phyloP scores from a whole-genome alignment of 2,113 vertebrate genomes.

The Carassius gibelio region DNA sequence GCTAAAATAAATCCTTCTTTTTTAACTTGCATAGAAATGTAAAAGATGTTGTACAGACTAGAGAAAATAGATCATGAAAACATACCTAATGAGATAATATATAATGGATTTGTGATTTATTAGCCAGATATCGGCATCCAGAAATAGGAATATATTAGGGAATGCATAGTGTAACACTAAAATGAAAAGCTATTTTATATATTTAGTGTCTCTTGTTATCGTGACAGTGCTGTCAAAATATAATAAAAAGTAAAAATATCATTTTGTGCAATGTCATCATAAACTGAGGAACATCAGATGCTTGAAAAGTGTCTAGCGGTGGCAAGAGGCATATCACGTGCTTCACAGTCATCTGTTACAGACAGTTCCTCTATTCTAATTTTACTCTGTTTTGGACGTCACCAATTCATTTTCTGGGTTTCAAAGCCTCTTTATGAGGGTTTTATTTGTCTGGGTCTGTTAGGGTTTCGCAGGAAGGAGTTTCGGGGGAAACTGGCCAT shows the following conservation, averaged over 20 bases:
- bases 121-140: no score
- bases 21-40: background rate
- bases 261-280: background rate
- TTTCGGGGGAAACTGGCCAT: slow-evolving; percentile 95
- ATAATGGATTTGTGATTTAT: no score
- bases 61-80: no score
- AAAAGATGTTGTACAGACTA: no score
- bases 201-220: no score
- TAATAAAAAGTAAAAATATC: background rate
- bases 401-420: background rate
- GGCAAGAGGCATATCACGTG: slow-evolving; percentile 15
- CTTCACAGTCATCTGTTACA: slow-evolving; percentile 19
- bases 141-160: no score
- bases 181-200: no score
- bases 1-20: background rate
- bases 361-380: slow-evolving; percentile 40
- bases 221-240: no score
- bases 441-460: slow-evolving; percentile 5
- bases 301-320: background rate
- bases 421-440: background rate
- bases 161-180: no score
- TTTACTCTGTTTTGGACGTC: background rate
- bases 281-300: background rate
- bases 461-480: slow-evolving; percentile 91
- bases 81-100: no score